Evolutionary conservation across 1,140 invertebrate genomes (phyloP), one percentile per base, ranked within the genome.

Genomic region (Drosophila biarmipes): DNA sequence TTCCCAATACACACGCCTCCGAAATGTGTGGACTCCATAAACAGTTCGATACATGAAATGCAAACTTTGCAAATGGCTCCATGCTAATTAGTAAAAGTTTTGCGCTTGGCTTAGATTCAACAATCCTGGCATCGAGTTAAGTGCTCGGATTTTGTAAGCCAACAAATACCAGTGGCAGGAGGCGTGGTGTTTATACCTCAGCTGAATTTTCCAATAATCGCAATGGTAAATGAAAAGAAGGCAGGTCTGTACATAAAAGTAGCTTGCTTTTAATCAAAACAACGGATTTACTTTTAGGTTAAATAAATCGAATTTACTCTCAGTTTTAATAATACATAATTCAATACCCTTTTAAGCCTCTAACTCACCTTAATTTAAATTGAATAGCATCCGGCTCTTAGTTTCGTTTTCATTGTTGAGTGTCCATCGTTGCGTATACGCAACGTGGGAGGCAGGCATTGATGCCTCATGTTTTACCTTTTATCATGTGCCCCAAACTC

Each of bases 21-120:
- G 12, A 62, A 62, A 62, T 54, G 27, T 53, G 42, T 45, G 11
- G 8, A 46, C 24, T 67, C 67, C 42, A 56, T 45, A 69, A 48
- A 48, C 34, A 69, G 66, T 69, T 71, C 51, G 51, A 71, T 71
- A 56, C 64, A 35, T 56, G 64, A 54, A 69, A 38, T 56, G 51
- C 6, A 69, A 69, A 56, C 67, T 71, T 71, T 71, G 42, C 19
- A n/a, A 69, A 27, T 48, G 34, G 49, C 42, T 69, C 17, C 42
- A 69, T 40, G 67, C 68, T 71, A 71, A 71, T 71, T 69, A 71
- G 67, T 37, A 69, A 56, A 71, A 71, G 49, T 71, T 71, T 56
- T 55, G 17, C 40, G 14, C 46, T 63, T 63, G 58, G 29, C 64
- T 68, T 43, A 37, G 48, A 46, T 3, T 37, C 49, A 27, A 55